Conservation (phyloP, 2,113 vertebrate species). For the Phylloscopus trochilus region DNA sequence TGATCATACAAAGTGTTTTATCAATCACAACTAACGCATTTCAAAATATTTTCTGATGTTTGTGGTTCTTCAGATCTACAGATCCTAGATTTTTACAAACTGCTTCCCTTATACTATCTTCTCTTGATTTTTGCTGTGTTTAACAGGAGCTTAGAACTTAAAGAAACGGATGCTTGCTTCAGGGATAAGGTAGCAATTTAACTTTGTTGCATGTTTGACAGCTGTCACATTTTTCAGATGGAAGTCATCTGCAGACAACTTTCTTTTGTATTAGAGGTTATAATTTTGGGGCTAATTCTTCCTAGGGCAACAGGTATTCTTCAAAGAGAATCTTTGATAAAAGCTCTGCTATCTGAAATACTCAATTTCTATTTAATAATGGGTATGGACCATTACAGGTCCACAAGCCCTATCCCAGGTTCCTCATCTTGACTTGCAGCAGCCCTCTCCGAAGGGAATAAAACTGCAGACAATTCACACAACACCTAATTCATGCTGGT, state of each 20-base stretch:
- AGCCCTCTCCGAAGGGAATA: background rate
- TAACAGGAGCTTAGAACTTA: background rate
- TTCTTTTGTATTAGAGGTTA: background rate
- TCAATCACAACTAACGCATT: background rate
- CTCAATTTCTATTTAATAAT: background rate
- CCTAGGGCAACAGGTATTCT: background rate
- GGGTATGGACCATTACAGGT: background rate
- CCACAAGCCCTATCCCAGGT: background rate
- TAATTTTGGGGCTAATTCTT: background rate
- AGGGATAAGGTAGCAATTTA: background rate
- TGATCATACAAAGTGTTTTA: background rate
- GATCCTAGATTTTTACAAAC: background rate
- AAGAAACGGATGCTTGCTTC: background rate
- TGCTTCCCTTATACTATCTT: background rate
- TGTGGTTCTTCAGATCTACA: background rate
- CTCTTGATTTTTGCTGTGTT: background rate
- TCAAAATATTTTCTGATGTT: background rate
- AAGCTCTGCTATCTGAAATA: background rate
- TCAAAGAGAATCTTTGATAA: background rate
- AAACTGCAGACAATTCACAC: background rate
- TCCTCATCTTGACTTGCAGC: background rate
- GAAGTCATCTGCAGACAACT: background rate
- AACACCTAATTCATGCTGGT: background rate
- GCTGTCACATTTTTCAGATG: background rate
- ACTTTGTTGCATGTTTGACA: background rate